A percentile compares a stretch with the other conserved stretches of the same genome.
Evolutionary conservation across 1,140 invertebrate genomes (phyloP).

Genomic region (Brachionus koreanus): DNA sequence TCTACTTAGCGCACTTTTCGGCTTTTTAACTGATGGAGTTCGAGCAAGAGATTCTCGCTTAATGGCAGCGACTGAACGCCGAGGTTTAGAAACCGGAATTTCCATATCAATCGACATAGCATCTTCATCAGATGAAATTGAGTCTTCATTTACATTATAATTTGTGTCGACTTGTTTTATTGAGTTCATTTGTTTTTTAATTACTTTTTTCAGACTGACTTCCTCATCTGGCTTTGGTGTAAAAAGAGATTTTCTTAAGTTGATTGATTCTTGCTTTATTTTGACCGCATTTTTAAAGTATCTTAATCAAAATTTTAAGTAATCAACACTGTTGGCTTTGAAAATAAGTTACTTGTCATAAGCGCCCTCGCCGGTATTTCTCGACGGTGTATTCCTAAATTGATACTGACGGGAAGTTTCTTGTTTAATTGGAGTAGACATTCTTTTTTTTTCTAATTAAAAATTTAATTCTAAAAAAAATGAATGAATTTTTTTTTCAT

Average conservation of each 20-base stretch:
- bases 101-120: background rate
- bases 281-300: constrained; percentile 44
- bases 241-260: constrained; percentile 5
- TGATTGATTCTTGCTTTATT: background rate
- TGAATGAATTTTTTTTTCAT: background rate
- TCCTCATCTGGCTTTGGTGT: background rate
- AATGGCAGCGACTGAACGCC: background rate
- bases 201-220: background rate
- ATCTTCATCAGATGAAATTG: background rate
- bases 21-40: constrained; percentile 8
- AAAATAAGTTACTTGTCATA: constrained; percentile 24
- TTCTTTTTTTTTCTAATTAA: background rate
- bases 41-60: background rate
- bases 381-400: constrained; percentile 24
- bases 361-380: constrained; percentile 9
- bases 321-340: background rate
- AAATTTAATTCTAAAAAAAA: background rate
- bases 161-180: background rate
- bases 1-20: background rate
- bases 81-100: background rate
- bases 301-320: background rate
- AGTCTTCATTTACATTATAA: background rate
- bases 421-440: constrained; percentile 38
- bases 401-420: background rate
- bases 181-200: background rate